These are phyloP conservation scores for Tachysurus fulvidraco DNA, from an alignment of 2,113 vertebrate species.

Conservation along the genomic window DNA sequence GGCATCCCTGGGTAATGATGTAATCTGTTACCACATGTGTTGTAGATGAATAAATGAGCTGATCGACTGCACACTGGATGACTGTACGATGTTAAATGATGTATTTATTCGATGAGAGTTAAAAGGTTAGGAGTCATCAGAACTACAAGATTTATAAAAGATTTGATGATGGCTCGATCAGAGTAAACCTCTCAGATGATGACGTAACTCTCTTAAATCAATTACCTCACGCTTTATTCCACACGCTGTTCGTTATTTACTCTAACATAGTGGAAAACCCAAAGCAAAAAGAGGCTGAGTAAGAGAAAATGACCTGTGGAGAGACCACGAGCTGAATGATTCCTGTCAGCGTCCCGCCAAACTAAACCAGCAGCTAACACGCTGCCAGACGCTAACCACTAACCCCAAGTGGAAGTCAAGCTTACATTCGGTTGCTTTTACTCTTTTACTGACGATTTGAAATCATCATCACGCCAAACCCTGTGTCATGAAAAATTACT, in stretches of 20 bases:
- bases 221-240: not conserved
- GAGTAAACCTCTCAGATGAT: not conserved
- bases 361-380: conserved; percentile 29
- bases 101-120: too few relatives aligned
- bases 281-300: conserved; percentile 48
- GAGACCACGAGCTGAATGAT: conserved; percentile 42
- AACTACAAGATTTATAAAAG: not conserved
- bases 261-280: conserved; percentile 46
- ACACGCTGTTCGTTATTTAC: conserved; percentile 26
- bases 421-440: conserved; percentile 12
- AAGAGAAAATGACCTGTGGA: conserved; percentile 46
- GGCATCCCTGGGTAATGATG: not conserved
- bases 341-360: conserved; percentile 29
- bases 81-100: too few relatives aligned
- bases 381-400: conserved; percentile 12
- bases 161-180: not conserved
- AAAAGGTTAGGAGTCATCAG: not conserved
- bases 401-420: not conserved
- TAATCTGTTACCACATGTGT: not conserved
- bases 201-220: not conserved
- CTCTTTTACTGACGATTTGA: conserved; percentile 33
- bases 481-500: not conserved
- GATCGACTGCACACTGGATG: too few relatives aligned
- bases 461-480: not conserved
- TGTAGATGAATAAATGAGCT: not conserved